These are phyloP conservation scores for Panagrolaimus sp. DNA, from an alignment of 1,140 invertebrate species.

Conservation along the genomic window DNA sequence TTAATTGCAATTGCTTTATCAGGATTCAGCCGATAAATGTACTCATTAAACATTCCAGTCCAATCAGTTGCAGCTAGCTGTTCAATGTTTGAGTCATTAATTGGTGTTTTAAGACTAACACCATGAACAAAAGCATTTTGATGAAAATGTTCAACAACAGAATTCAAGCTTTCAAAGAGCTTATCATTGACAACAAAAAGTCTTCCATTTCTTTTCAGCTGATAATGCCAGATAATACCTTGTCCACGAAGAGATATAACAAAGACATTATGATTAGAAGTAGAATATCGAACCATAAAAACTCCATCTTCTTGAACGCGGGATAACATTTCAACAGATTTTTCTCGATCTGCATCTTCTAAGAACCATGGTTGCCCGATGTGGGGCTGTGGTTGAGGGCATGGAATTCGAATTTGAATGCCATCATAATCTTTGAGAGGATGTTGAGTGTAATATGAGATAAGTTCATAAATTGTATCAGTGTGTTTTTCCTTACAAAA, in stretches of 20 bases:
- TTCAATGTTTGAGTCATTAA: slow-evolving; percentile 50
- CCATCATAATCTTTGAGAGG: slow-evolving; percentile 51
- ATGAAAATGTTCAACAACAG: slow-evolving; percentile 53
- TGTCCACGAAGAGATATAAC: slow-evolving; percentile 53
- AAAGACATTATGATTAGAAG: slow-evolving; percentile 48
- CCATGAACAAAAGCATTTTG: slow-evolving; percentile 50
- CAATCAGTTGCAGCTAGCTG: slow-evolving; percentile 20
- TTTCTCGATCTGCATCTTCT: slow-evolving; percentile 41
- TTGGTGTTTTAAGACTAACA: slow-evolving; percentile 47
- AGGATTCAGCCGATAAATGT: slow-evolving; percentile 55
- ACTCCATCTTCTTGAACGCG: slow-evolving; percentile 51
- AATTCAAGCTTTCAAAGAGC: slow-evolving; percentile 56
- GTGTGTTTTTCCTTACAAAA: slow-evolving; percentile 37
- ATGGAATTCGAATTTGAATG: slow-evolving; percentile 43
- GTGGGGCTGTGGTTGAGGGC: slow-evolving; percentile 56
- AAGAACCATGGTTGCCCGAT: slow-evolving; percentile 54
- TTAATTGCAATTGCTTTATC: slow-evolving; percentile 38
- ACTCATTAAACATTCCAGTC: slow-evolving; percentile 37
- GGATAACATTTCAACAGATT: slow-evolving; percentile 51
- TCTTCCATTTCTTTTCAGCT: slow-evolving; percentile 54
- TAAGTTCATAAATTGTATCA: slow-evolving; percentile 56
- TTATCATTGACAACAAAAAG: slow-evolving; percentile 56
- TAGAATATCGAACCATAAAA: slow-evolving; percentile 52
- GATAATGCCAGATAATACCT: slow-evolving; percentile 54
- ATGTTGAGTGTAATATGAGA: slow-evolving; percentile 54